Conservation (phyloP, 2,888 invertebrate species). For the Lasioglossum oenotherae region DNA sequence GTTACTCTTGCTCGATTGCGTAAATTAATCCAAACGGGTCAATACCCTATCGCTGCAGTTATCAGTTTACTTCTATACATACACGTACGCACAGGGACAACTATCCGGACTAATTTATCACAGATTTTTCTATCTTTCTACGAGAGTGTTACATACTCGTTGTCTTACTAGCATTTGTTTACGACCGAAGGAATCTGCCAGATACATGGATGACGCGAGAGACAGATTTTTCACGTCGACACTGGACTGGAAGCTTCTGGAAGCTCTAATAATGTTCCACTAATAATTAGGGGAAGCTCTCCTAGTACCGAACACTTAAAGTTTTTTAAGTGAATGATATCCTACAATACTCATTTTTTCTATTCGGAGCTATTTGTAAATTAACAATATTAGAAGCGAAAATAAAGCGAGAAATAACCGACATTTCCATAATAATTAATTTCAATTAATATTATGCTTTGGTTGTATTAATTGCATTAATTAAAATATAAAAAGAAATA, state of each 20-base stretch:
- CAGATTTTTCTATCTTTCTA: conserved; percentile 17
- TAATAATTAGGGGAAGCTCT: background rate
- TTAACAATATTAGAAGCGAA: too few relatives aligned
- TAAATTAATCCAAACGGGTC: conserved; percentile 68
- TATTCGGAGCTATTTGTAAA: too few relatives aligned
- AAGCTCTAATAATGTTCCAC: background rate
- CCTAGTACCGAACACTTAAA: too few relatives aligned
- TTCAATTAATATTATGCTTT: too few relatives aligned
- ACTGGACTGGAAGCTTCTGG: too few relatives aligned
- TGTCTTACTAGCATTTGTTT: conserved; percentile 26
- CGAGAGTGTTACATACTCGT: conserved; percentile 16
- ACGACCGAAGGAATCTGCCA: background rate
- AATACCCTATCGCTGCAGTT: conserved; percentile 65
- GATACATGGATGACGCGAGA: background rate
- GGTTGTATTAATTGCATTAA: too few relatives aligned
- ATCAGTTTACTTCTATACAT: conserved; percentile 36
- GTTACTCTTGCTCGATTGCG: conserved; percentile 52
- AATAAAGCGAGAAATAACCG: too few relatives aligned
- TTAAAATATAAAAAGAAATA: too few relatives aligned
- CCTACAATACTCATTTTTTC: too few relatives aligned
- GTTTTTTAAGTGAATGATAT: too few relatives aligned
- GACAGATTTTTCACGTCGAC: background rate
- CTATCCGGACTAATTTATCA: conserved; percentile 41
- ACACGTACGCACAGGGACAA: background rate
- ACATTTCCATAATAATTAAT: too few relatives aligned